Evolutionary conservation across 1,140 invertebrate species (phyloP), one percentile per base, ranked within the genome.

Genomic region (Aphelenchoides fujianensis): DNA sequence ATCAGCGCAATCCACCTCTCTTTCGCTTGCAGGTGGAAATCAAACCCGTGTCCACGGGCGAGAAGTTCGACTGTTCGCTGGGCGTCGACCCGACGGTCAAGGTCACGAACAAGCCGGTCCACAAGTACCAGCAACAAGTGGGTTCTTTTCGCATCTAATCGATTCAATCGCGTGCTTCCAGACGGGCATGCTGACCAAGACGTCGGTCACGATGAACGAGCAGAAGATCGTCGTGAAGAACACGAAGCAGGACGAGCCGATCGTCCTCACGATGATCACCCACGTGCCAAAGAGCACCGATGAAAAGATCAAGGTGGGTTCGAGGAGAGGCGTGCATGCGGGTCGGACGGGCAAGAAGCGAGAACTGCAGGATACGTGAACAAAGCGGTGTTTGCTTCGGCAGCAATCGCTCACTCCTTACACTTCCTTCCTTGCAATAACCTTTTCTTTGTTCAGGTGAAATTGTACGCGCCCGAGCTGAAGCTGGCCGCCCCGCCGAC

Each of bases 251-350:
- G 73, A 77, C n/a, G 76, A 85, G 28, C n/a, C 59, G 3, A 78
- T 86, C 55, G 73, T 80, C 2, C 66, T 87, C 3, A 72, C 79
- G 2, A 48, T 87, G 0, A 72, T 64, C 23, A 85, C 87, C 55
- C 84, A 84, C 5, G 70, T 87, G 35, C 86, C 86, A 0, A 79
- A 79, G 5, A 79, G 80, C 53, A 76, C 75, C 30, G 86, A 86
- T 59, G 86, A 86, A 9, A 86, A 86, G 75, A 84, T 86, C 57
- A 86, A 85, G 79, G 86, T 86, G 27, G 2, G 30, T 63, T 30
- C 31, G 12, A 19, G 16, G 3, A 5, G 16, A 57, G 31, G 7
- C n/a, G 27, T 2, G 12, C 41, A 23, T 70, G 37, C 1, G 59
- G 59, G n/a, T 30, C 36, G n/a, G n/a, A n/a, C n/a, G n/a, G n/a